Base-by-base conservation (phyloP, 2,113 vertebrate genomes). In the Sardina pilchardus region DNA sequence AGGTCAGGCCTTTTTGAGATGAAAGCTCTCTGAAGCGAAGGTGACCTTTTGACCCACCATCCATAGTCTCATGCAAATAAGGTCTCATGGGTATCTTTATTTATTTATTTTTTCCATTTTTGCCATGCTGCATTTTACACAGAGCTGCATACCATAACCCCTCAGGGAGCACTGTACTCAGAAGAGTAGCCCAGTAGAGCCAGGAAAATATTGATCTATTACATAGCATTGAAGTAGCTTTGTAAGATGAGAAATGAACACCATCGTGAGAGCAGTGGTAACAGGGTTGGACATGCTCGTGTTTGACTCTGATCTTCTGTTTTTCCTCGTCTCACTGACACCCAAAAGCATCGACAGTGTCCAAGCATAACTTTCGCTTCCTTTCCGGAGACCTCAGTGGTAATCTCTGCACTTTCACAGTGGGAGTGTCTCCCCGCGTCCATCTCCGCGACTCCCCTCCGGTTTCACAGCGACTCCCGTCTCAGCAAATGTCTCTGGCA, bases 301-400 rank as follows among this genome's bases (percentile, higher is more conserved):
- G 30, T 78, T 78, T 78, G 34, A 78, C 9, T 36, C 36, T 12
- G 30, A 78, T 36, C 30, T 78, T 16, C 16, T 12, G 71, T 36
- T 78, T 36, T 78, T 78, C 71, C 71, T 34, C 63, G 1, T 71
- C 36, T 53, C 44, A 53, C 34, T 56, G 71, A 34, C 71, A 17
- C 71, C 14, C 16, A 36, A 78, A 78, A 36, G 71, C 30, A 39
- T 34, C 26, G 5, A 4, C 0, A 34, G 14, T 36, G 12, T 78
- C 71, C 71, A 78, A 78, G 34, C 71, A 78, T 78, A 78, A 78
- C 71, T 78, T 78, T 78, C 71, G 36, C 71, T 78, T 78, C 71
- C 71, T 78, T 36, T 36, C 30, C 26, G 34, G 9, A 36, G 71
- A 78, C 71, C 71, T 78, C 71, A 6, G 10, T 78, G 71, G 30